Percentiles rank a stretch among this genome's conserved stretches.
These are phyloP conservation scores for Synodontis membranacea DNA, from an alignment of 2,113 vertebrate genomes.

Conservation along the genomic window DNA sequence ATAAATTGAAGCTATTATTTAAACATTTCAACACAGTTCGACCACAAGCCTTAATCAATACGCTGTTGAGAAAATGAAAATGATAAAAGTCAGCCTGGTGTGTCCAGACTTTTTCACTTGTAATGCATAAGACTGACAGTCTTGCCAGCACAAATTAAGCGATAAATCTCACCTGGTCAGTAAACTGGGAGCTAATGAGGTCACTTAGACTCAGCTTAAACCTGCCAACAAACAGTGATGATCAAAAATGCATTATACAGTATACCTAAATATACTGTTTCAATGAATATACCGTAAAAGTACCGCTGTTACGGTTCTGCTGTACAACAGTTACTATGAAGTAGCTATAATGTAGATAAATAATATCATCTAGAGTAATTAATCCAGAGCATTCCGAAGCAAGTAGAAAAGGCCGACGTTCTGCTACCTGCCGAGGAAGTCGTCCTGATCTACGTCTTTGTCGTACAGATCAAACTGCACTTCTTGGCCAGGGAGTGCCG, in stretches of 20 bases:
- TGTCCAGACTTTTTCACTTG: neutral
- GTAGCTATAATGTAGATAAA: neutral
- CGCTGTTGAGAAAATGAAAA: neutral
- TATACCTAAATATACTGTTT: neutral
- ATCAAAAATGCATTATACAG: neutral
- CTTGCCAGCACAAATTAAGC: neutral
- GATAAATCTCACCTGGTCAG: slow-evolving; percentile 76
- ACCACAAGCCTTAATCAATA: neutral
- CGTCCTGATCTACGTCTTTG: slow-evolving; percentile 89
- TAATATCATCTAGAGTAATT: too few species aligned
- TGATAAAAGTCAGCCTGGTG: neutral
- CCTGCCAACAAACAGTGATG: slow-evolving; percentile 63
- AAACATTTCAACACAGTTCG: neutral
- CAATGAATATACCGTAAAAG: neutral
- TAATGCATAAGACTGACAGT: neutral
- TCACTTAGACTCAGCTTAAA: slow-evolving; percentile 80
- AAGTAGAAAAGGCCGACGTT: neutral
- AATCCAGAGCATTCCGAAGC: neutral
- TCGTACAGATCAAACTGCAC: slow-evolving; percentile 87
- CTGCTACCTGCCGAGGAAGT: slow-evolving; percentile 85
- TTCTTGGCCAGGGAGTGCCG: slow-evolving; percentile 84
- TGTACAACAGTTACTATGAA: neutral
- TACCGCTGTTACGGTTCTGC: too few species aligned
- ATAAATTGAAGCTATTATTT: neutral
- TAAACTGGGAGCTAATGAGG: slow-evolving; percentile 77